A percentile compares a stretch with the other conserved stretches of the same genome.
These are phyloP conservation scores for Muscicapa striata DNA, from an alignment of 2,797 vertebrate genomes.

Conservation along the genomic window DNA sequence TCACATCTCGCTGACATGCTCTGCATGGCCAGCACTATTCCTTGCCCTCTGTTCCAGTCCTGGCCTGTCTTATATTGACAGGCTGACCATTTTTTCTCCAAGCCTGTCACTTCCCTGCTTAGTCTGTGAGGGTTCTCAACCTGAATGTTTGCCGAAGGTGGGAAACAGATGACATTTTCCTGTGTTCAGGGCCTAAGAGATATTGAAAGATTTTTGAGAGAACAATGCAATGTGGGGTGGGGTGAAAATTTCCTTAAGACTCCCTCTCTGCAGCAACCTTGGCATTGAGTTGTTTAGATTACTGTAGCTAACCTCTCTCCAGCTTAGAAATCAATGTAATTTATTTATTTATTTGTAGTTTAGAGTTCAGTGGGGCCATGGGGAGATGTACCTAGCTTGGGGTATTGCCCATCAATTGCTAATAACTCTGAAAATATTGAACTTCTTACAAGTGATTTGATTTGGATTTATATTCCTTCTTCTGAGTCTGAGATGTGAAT, in stretches of 20 bases:
- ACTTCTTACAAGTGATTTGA: background rate
- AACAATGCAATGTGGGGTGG: background rate
- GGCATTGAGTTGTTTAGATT: background rate
- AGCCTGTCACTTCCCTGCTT: background rate
- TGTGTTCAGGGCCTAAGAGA: background rate
- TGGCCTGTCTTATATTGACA: background rate
- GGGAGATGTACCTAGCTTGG: background rate
- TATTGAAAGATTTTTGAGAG: background rate
- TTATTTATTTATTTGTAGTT: background rate
- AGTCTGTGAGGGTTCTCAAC: background rate
- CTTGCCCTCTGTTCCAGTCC: background rate
- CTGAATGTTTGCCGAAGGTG: background rate
- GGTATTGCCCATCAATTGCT: background rate
- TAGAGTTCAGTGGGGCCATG: background rate
- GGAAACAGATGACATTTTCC: background rate
- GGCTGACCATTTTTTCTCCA: background rate
- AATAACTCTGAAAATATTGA: background rate
- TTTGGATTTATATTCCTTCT: background rate
- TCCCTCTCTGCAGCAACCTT: conserved; percentile 13
- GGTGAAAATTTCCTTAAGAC: background rate
- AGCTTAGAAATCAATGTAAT: background rate
- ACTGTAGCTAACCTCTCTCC: background rate
- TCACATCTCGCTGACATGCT: background rate
- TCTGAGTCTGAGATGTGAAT: background rate
- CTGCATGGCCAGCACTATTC: rapidly evolving